Evolutionary conservation across 2,888 invertebrate species (phyloP), one percentile per base, ranked within the genome.

Genomic region (Chirona hameri): DNA sequence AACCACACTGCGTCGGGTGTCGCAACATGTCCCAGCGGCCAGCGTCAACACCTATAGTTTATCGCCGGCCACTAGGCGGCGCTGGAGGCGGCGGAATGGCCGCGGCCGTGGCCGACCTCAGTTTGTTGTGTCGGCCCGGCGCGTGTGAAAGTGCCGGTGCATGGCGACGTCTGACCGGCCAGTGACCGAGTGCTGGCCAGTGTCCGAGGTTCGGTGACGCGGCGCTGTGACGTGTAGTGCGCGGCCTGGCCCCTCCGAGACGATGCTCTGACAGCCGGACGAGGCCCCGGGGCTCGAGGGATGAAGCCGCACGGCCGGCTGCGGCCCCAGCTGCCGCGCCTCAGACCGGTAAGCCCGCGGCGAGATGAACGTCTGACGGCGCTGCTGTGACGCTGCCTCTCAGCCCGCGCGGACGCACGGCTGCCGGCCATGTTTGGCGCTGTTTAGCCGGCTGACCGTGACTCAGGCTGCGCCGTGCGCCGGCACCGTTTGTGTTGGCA

Each of bases 71-170:
- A 39, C 21, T 46, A 7, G 39, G 76, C 46, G 76, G 39, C 76
- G 39, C 76, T 76, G 24, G 24, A 7, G 72, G 24, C 72, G 72
- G 18, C 31, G 10, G 4, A 31, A 39, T 31, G 76, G 46, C 24
- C 76, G 24, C 39, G 46, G 1, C 24, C 27, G 31, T 15, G 31
- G 10, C 39, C 10, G 14, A 10, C 2, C 24, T 24, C 76, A 76
- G 76, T 76, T 21, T 24, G 24, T 24, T 21, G 76, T 24, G 39
- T 24, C 12, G 46, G 7, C 2, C 21, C 24, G 76, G 39, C 46
- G 76, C 46, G 76, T 76, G 76, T 76, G 76, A 76, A 39, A 39
- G 76, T 76, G 76, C 39, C 1, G 46, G 76, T 39, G 76, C 7
- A 24, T 72, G 46, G 76, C 76, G 39, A 3, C 24, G 39, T 10